These are phyloP conservation scores for Nemotelus nigrinus DNA, from an alignment of 2,888 invertebrate genomes.

Conservation along the genomic window DNA sequence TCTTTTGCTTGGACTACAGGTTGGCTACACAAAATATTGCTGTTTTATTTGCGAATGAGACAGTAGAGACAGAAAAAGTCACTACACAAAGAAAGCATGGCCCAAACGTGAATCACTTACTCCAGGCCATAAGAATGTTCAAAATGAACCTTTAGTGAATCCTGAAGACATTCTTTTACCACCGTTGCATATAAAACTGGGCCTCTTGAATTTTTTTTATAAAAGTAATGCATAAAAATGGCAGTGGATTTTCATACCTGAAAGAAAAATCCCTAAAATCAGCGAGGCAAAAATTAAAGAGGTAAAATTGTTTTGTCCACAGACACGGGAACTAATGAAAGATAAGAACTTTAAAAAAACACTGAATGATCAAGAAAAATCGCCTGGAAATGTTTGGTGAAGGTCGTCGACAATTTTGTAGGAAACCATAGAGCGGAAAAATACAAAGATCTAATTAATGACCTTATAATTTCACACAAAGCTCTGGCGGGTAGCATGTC, in stretches of 20 bases:
- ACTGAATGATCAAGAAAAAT: background rate
- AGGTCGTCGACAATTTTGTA: slow-evolving; percentile 5
- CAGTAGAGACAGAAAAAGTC: background rate
- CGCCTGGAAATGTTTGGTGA: slow-evolving; percentile 6
- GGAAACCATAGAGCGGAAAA: slow-evolving; percentile 16
- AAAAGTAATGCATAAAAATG: too few species aligned
- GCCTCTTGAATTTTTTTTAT: background rate
- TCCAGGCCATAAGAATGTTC: slow-evolving; percentile 7
- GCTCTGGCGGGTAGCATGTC: background rate
- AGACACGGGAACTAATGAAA: background rate
- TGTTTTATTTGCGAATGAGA: background rate
- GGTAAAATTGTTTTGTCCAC: too few species aligned
- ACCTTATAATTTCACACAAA: background rate
- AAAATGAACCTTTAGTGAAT: slow-evolving; percentile 10
- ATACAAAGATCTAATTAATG: background rate
- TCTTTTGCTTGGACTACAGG: slow-evolving; percentile 7
- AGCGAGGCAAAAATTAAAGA: background rate
- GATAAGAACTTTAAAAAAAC: background rate
- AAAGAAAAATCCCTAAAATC: background rate
- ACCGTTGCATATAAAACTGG: background rate
- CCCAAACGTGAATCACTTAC: slow-evolving; percentile 12
- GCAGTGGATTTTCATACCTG: background rate
- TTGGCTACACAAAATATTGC: background rate
- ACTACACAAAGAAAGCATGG: too few species aligned
- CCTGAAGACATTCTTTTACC: slow-evolving; percentile 15